Conservation (phyloP, 2,113 vertebrate species). For the Oriolus oriolus region DNA sequence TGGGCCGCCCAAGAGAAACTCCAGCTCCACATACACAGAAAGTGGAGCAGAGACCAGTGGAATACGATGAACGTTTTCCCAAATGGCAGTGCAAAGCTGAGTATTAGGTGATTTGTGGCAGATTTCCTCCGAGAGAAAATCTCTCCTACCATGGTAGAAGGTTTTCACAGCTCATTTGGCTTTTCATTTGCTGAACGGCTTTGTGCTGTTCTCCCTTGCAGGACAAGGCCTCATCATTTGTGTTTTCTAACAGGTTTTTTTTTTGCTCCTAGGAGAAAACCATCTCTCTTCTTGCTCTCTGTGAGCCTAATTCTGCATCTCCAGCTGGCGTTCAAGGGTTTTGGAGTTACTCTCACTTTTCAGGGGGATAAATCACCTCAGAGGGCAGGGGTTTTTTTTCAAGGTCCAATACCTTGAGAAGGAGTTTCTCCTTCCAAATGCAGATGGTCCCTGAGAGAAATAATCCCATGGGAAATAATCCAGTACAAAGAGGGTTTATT, state of each 20-base stretch:
- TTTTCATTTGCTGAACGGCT: constrained; percentile 24
- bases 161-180: constrained; percentile 47
- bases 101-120: constrained; percentile 32
- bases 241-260: neutral
- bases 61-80: neutral
- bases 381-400: neutral
- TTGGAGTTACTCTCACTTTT: neutral
- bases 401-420: neutral
- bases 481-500: constrained; percentile 11
- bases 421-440: neutral
- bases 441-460: neutral
- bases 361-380: neutral
- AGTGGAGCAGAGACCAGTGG: neutral
- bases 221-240: neutral
- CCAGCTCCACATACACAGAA: neutral
- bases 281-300: neutral
- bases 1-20: neutral
- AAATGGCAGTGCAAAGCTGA: constrained; percentile 5
- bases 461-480: constrained; percentile 42
- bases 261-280: neutral
- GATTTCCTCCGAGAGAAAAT: constrained; percentile 36
- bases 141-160: neutral
- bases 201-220: constrained; percentile 13
- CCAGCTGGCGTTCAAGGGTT: neutral
- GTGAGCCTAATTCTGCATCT: neutral